Evolutionary conservation across 1,140 invertebrate genomes (phyloP), one percentile per base, ranked within the genome.

Genomic region (Metopolophium dirhodum): DNA sequence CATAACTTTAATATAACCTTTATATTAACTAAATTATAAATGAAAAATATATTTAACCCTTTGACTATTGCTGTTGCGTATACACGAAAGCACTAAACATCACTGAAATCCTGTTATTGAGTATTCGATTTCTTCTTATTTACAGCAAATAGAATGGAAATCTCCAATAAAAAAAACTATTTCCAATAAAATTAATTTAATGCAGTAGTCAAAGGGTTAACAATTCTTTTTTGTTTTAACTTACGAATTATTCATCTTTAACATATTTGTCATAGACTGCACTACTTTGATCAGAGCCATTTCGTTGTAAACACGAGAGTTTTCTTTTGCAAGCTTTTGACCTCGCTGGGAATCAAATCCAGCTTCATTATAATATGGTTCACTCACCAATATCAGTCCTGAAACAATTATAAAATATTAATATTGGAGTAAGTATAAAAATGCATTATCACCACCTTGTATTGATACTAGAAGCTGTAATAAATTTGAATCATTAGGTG

Each of bases 321-420:
- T 98, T 95, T 97, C 97, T 94, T 97, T 98, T 94, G 98, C 99
- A 49, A 97, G 97, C 41, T 98, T 97, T 88, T 98, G 98, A 90
- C 98, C 98, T 77, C 98, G 96, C 93, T 97, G 98, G 94, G 98
- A 96, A 96, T 99, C 99, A 95, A 99, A 99, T 45, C 99, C 99
- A 45, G 99, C 99, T 95, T 99, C 99, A 96, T 99, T 99, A 95
- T 99, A 99, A 95, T 99, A 99, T 20, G 99, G 99, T 95, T 99
- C 98, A 68, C 98, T 97, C 30, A 99, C 98, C 94, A 99, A 96
- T 95, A 99, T 99, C 94, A 99, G 41, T 98, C 91, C 91, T 93
- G 8, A 45, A 61, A 93, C 9, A 57, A 82, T 91, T 18, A 49
- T 45, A 93, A 94, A 94, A 94, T 93, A 93, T 91, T 77, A 93